Conservation (phyloP, 2,888 invertebrate species). For the Zonitis immaculata region DNA sequence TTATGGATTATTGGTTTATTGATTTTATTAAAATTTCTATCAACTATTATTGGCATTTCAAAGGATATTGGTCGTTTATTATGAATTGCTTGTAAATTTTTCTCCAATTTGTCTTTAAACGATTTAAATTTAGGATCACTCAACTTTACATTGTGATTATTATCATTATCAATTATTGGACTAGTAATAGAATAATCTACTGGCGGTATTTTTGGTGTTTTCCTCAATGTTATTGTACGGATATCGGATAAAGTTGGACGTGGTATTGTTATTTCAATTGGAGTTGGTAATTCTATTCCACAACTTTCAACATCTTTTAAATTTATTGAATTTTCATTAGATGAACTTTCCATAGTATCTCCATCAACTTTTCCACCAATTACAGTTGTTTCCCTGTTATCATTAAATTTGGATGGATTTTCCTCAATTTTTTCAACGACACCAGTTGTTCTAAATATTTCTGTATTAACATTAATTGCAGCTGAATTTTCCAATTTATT, state of each 20-base stretch:
- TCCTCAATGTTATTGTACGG: background rate
- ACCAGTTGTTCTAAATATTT: no score
- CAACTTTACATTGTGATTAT: slow-evolving; percentile 25
- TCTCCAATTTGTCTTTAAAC: slow-evolving; percentile 29
- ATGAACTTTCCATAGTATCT: no score
- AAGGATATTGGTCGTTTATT: slow-evolving; percentile 2
- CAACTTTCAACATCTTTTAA: no score
- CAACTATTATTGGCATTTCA: slow-evolving; percentile 2
- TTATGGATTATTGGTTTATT: slow-evolving; percentile 1
- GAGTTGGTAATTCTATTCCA: no score
- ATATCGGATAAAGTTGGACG: background rate
- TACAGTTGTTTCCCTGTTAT: no score
- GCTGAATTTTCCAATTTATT: no score
- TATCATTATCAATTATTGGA: slow-evolving; percentile 6
- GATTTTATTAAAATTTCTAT: slow-evolving; percentile 5
- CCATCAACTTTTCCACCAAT: no score
- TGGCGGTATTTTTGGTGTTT: slow-evolving; percentile 10
- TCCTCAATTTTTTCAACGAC: no score
- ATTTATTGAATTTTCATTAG: no score
- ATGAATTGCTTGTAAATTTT: slow-evolving; percentile 22
- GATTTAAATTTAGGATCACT: slow-evolving; percentile 28
- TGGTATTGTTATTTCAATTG: background rate
- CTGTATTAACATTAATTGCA: no score
- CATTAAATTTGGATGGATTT: no score
- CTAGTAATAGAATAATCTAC: slow-evolving; percentile 11